Conservation (phyloP, 2,888 invertebrate genomes). For the Acanthosepion lycidas region DNA sequence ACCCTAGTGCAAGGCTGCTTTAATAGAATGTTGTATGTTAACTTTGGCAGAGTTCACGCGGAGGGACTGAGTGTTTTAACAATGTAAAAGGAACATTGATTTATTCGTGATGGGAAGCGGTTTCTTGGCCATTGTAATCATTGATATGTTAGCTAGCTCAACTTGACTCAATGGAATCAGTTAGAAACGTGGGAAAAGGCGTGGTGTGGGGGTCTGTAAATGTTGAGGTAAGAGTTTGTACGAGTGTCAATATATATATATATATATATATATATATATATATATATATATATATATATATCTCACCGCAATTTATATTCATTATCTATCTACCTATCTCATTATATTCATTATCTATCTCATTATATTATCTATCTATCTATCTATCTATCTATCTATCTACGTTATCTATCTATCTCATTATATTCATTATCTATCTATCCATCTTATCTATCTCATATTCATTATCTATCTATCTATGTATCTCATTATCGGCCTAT, state of each 20-base stretch:
- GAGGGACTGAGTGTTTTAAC: slow-evolving; percentile 2
- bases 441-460: too few relatives aligned
- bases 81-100: not conserved
- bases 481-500: too few relatives aligned
- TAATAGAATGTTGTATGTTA: not conserved
- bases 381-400: not conserved
- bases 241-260: not conserved
- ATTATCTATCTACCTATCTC: not conserved
- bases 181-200: too few relatives aligned
- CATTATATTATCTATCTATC: not conserved
- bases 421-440: too few relatives aligned
- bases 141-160: not conserved
- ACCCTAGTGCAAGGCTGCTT: not conserved
- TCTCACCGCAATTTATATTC: not conserved
- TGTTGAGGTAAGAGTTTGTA: too few relatives aligned
- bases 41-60: not conserved
- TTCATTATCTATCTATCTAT: too few relatives aligned
- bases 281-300: not conserved
- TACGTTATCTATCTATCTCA: too few relatives aligned
- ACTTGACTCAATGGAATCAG: too few relatives aligned
- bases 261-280: not conserved
- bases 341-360: too few relatives aligned
- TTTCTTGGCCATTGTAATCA: not conserved
- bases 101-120: not conserved
- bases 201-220: too few relatives aligned